A percentile compares a stretch with the other conserved stretches of the same genome.
Conservation (phyloP, 2,888 invertebrate species). For the Callinectes sapidus region DNA sequence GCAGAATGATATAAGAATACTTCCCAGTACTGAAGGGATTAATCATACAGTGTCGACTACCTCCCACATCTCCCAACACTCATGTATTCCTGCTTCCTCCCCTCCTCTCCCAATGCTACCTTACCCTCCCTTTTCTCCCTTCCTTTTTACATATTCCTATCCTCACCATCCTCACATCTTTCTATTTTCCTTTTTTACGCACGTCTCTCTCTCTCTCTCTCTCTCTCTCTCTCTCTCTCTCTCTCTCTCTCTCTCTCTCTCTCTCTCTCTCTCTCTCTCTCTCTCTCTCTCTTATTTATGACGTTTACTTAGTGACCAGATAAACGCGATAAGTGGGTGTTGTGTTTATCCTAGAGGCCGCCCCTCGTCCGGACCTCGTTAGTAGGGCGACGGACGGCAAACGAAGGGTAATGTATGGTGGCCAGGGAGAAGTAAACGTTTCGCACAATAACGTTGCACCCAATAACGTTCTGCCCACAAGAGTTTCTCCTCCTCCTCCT, state of each 20-base stretch:
- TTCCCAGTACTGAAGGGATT: too few relatives aligned
- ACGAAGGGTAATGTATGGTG: slow-evolving; percentile 24
- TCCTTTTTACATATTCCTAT: neutral
- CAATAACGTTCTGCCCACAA: slow-evolving; percentile 4
- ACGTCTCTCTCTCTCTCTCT: neutral
- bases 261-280: slow-evolving; percentile 1
- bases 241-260: neutral
- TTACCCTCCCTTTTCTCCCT: neutral
- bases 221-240: slow-evolving; percentile 15
- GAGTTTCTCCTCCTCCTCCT: too few relatives aligned
- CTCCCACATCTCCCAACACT: too few relatives aligned
- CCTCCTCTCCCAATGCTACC: neutral
- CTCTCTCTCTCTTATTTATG: slow-evolving; percentile 40
- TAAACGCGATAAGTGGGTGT: slow-evolving; percentile 38
- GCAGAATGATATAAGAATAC: too few relatives aligned
- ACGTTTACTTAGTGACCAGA: slow-evolving; percentile 46
- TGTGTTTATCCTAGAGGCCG: slow-evolving; percentile 32
- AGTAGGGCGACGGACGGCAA: slow-evolving; percentile 26
- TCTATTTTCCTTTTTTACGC: neutral
- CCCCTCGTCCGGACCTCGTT: slow-evolving; percentile 24
- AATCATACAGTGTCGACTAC: too few relatives aligned
- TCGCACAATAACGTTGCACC: neutral
- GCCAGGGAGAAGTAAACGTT: neutral
- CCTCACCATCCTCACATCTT: neutral
- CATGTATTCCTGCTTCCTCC: neutral